A percentile compares a stretch with the other conserved stretches of the same genome.
Conservation (phyloP, 2,113 vertebrate genomes). For the Ailuropoda melanoleuca region DNA sequence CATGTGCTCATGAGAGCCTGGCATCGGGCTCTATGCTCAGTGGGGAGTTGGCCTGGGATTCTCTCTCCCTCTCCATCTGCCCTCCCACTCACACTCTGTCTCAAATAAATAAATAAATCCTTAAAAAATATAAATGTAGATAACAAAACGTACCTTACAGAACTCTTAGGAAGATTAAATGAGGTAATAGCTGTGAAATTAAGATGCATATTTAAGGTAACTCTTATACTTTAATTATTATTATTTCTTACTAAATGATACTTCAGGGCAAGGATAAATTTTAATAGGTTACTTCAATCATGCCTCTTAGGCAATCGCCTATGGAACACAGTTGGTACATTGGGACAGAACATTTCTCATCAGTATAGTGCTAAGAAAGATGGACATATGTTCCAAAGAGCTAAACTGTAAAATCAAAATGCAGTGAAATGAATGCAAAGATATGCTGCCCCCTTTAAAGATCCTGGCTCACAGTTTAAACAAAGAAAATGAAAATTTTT, state of each 20-base stretch:
- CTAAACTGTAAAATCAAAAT: neutral
- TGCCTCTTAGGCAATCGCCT: neutral
- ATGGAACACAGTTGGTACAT: neutral
- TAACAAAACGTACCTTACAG: neutral
- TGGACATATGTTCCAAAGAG: neutral
- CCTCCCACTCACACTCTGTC: neutral
- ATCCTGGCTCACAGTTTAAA: neutral
- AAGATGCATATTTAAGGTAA: constrained; percentile 40
- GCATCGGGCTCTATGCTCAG: neutral
- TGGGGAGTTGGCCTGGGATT: neutral
- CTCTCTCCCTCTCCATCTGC: neutral
- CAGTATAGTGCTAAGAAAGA: neutral
- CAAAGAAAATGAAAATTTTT: neutral
- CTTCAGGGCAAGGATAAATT: constrained; percentile 33
- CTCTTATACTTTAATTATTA: constrained; percentile 4
- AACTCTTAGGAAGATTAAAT: constrained; percentile 5
- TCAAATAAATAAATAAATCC: neutral
- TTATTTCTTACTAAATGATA: constrained; percentile 39
- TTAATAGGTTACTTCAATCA: neutral
- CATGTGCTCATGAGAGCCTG: neutral
- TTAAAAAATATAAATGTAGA: neutral
- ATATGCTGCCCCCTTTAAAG: neutral
- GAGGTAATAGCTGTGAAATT: constrained; percentile 3
- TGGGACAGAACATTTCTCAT: neutral
- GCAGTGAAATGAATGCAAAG: neutral